Evolutionary conservation across 2,888 invertebrate species (phyloP).

Genomic region (Imbricaverruca yamaguchii): DNA sequence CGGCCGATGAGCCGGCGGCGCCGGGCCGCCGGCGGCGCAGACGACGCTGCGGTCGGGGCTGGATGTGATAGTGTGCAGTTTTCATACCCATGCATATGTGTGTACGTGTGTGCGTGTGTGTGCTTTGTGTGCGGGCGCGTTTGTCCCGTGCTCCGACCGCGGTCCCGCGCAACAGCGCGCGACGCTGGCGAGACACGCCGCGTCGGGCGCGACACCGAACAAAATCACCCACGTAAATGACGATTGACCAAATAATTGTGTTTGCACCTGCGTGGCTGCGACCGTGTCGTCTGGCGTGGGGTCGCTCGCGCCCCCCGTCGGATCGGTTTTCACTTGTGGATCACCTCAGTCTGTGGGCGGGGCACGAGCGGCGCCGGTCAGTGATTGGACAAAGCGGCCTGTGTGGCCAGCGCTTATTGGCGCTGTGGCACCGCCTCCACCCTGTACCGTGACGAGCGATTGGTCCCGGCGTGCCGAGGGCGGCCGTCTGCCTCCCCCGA

Average conservation of each 20-base stretch:
- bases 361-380: no score
- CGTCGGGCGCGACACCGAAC: not conserved
- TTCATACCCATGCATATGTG: not conserved
- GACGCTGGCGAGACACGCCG: not conserved
- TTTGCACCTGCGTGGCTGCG: not conserved
- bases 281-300: no score
- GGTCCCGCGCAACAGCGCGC: not conserved
- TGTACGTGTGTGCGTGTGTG: not conserved
- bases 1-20: not conserved
- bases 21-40: not conserved
- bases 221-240: slow-evolving; percentile 1
- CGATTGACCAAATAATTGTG: slow-evolving; percentile 1
- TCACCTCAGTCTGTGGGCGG: no score
- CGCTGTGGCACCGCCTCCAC: not conserved
- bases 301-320: no score
- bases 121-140: not conserved
- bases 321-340: no score
- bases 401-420: not conserved
- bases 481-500: not conserved
- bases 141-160: not conserved
- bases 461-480: not conserved
- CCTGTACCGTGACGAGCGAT: not conserved
- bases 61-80: slow-evolving; percentile 18
- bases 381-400: no score
- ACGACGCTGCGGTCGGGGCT: not conserved